Evolutionary conservation across 2,797 vertebrate genomes (phyloP).

Genomic region (Takifugu ocellatus): DNA sequence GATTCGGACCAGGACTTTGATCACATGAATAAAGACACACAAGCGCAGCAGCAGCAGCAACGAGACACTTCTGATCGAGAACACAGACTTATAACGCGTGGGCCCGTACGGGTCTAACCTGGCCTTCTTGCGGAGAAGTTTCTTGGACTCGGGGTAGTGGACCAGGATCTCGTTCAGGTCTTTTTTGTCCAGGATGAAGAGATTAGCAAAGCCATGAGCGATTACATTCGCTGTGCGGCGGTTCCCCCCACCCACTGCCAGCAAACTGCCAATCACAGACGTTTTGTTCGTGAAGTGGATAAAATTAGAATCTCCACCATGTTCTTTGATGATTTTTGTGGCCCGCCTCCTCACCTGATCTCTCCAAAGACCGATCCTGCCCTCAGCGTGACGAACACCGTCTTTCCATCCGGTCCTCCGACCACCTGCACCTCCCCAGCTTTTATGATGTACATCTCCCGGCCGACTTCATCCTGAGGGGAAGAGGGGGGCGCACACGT

Average conservation of each 20-base stretch:
- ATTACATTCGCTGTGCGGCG: slow-evolving; percentile 93
- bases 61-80: too few relatives aligned
- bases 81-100: neutral
- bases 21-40: slow-evolving; percentile 1
- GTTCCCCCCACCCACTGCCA: slow-evolving; percentile 90
- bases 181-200: slow-evolving; percentile 97
- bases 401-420: slow-evolving; percentile 88
- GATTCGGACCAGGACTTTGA: slow-evolving; percentile 4
- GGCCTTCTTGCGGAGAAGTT: slow-evolving; percentile 92
- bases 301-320: too few relatives aligned
- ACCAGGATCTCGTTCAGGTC: slow-evolving; percentile 94
- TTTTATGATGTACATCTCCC: slow-evolving; percentile 99
- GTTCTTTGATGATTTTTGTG: too few relatives aligned
- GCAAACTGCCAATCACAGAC: slow-evolving; percentile 76
- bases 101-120: slow-evolving; percentile 69
- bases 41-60: neutral
- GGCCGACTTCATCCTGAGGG: slow-evolving; percentile 90
- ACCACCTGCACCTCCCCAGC: slow-evolving; percentile 94
- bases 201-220: slow-evolving; percentile 93
- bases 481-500: neutral
- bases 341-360: slow-evolving; percentile 82
- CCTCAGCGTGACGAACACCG: slow-evolving; percentile 89
- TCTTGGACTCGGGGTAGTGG: slow-evolving; percentile 97
- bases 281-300: neutral
- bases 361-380: slow-evolving; percentile 95